A percentile compares a stretch with the other conserved stretches of the same genome.
phyloP scores from a whole-genome alignment of 1,140 invertebrate genomes.

The Brachionus plicatilis region DNA sequence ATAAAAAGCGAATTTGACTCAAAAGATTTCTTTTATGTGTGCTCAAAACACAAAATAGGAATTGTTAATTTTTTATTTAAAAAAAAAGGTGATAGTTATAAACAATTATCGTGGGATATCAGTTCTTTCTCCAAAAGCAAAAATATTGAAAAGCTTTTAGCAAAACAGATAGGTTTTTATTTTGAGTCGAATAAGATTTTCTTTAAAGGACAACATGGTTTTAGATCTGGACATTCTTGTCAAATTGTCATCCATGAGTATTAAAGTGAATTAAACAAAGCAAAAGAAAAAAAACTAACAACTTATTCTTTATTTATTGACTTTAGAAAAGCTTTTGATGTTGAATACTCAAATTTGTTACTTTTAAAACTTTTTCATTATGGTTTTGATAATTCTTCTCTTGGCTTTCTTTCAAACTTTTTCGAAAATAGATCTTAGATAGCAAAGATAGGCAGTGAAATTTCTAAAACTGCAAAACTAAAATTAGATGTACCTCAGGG shows the following conservation, averaged over 20 bases:
- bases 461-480: neutral
- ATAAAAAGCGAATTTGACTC: neutral
- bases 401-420: neutral
- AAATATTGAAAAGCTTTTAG: no score
- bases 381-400: neutral
- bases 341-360: neutral
- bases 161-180: no score
- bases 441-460: neutral
- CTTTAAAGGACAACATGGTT: neutral
- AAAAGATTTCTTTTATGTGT: no score
- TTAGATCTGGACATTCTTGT: neutral
- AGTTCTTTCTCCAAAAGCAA: no score
- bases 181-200: neutral
- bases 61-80: no score
- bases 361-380: neutral
- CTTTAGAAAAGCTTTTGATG: neutral
- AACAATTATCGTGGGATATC: no score
- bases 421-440: neutral
- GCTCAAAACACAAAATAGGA: no score
- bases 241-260: neutral
- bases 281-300: neutral
- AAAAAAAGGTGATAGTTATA: no score
- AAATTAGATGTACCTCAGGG: neutral
- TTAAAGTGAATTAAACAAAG: neutral
- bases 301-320: neutral